Base-by-base conservation (phyloP, 2,797 vertebrate genomes). In the Choloepus didactylus region DNA sequence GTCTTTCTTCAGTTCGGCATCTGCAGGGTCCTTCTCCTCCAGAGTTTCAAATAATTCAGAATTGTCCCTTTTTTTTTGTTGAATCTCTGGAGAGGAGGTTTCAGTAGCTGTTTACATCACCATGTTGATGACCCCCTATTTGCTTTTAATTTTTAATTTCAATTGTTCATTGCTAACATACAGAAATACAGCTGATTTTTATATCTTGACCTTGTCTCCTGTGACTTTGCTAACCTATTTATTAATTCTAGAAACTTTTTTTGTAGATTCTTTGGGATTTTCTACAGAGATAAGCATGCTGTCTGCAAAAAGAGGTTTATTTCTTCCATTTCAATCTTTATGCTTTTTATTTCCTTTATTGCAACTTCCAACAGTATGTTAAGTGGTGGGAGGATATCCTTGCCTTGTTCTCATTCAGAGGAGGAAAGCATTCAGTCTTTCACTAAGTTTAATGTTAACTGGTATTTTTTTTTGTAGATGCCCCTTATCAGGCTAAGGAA, bases 61-160 rank as follows among this genome's bases (percentile, higher is more conserved):
- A 44, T 44, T 44, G 41, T 44, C 41, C 41, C 41, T 44, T 44
- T 44, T 44, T 44, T 44, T 44, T 44, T 44, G 41, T 44, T 44
- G 41, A 44, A 44, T 44, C 41, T 44, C 41, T 44, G 41, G 41
- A 44, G 41, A 44, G 41, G 41, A 44, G 41, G 41, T 44, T 44
- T 44, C 41, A 44, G 41, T 44, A 44, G 41, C 41, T 44, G 6
- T 44, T 44, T 44, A 44, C 41, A 44, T 44, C 41, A 44, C 41
- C 41, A 44, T 44, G 41, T 44, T 44, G 41, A 44, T 49, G 49
- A 9, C 12, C 49, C 49, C 49, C 49, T 12, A 49, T 49, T 49
- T 49, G 49, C 8, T 93, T 82, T 64, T 81, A 51, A 23, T 31
- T 21, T 89, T 93, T 89, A 21, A 76, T 82, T 81, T 75, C 21